Conservation (phyloP, 2,113 vertebrate genomes). For the Glaucidium brasilianum region DNA sequence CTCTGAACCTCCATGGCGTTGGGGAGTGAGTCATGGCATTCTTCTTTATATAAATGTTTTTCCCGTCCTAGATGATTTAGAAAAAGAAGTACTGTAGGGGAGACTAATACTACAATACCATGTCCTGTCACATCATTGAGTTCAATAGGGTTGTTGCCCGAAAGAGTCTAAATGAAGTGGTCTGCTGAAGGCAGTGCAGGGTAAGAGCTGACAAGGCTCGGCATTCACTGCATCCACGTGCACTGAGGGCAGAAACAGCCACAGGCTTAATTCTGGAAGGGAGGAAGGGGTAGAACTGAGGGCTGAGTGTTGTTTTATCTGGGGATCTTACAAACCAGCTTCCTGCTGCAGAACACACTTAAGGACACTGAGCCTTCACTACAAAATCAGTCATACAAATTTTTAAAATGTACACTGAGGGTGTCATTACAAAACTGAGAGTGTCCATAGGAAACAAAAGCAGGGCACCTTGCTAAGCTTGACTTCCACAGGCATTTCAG, state of each 20-base stretch:
- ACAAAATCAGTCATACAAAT: not conserved
- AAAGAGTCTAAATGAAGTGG: not conserved
- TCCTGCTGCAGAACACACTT: not conserved
- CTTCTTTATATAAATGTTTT: not conserved
- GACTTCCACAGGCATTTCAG: not conserved
- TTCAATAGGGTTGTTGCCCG: not conserved
- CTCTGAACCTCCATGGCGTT: not conserved
- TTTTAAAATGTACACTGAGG: accelerated
- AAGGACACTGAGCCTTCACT: not conserved
- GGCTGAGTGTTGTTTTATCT: not conserved
- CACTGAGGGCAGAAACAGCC: not conserved
- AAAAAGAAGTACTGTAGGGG: not conserved
- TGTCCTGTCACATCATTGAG: not conserved
- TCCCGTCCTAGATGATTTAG: not conserved
- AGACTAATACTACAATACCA: not conserved
- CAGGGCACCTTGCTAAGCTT: not conserved
- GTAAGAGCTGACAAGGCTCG: not conserved
- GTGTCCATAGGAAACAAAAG: not conserved
- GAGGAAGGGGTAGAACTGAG: not conserved
- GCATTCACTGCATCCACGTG: not conserved
- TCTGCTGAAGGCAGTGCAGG: not conserved
- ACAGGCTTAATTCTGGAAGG: not conserved
- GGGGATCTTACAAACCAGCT: not conserved
- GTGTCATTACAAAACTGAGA: not conserved
- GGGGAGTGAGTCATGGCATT: constrained; percentile 16